phyloP scores from a whole-genome alignment of 2,113 vertebrate species.

The Passer domesticus region DNA sequence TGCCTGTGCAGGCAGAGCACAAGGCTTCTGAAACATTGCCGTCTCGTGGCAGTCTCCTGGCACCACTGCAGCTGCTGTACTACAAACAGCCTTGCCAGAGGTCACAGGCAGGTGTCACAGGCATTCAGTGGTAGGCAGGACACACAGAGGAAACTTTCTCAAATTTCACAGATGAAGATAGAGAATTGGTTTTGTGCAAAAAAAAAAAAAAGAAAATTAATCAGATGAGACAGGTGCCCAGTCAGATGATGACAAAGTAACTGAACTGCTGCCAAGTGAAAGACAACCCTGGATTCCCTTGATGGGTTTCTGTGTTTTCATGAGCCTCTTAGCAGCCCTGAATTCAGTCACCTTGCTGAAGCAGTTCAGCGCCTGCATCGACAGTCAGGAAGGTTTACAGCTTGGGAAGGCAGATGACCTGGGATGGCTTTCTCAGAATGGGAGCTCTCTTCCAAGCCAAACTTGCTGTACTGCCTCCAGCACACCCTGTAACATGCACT shows the following conservation, averaged over 20 bases:
- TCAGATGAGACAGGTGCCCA: constrained; percentile 38
- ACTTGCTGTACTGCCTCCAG: not conserved
- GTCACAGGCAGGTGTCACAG: not conserved
- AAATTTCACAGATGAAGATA: not conserved
- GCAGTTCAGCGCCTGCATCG: not conserved
- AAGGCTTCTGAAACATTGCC: not conserved
- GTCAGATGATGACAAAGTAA: constrained; percentile 28
- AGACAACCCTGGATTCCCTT: constrained; percentile 20
- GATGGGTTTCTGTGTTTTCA: constrained; percentile 1
- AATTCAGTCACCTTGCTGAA: constrained; percentile 43
- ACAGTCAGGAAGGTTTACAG: not conserved
- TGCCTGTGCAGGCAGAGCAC: not conserved
- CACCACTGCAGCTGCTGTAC: not conserved
- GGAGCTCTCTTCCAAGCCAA: not conserved
- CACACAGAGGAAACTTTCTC: not conserved
- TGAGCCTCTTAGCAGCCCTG: not conserved
- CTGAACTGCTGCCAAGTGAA: constrained; percentile 27
- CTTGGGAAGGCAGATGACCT: not conserved
- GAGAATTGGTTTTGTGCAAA: not conserved
- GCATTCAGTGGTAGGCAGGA: not conserved
- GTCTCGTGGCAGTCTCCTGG: not conserved
- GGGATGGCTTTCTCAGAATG: constrained; percentile 17
- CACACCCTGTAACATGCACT: not conserved
- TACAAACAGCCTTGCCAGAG: not conserved
- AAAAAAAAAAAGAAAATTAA: not conserved